Base-by-base conservation (phyloP, 2,797 vertebrate genomes). In the Sebastes hopkinsi region DNA sequence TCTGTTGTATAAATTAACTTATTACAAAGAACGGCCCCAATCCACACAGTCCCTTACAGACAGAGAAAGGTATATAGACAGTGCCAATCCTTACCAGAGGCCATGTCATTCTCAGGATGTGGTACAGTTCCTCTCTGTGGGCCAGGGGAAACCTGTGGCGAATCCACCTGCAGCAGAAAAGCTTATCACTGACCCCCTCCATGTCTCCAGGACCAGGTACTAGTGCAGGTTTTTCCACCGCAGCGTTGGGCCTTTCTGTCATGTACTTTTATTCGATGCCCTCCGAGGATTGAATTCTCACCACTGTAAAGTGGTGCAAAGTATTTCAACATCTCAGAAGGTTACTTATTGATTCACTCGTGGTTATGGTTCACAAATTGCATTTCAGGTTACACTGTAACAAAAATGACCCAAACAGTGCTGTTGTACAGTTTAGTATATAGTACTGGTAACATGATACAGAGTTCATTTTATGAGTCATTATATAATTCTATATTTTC, bases 101-200 rank as follows among this genome's bases (percentile, higher is more conserved):
- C 62, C 93, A 93, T 8, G 94, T 94, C 93, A 96, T 94, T 58
- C 82, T 85, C 68, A 96, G 80, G 79, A 96, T 92, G 70, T 95
- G 93, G 93, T 92, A 94, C 34, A 95, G 73, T 79, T 96, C 96
- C 73, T 95, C 92, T 80, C 94, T 89, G 89, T 91, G 73, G 36
- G 77, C 60, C 79, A 72, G 80, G 13, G 95, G 92, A 67, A 95
- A 66, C 73, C 80, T 90, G 36, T 54, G 67, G 14, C 87, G 86
- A 12, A 93, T 3, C 86, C 85, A 87, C 18, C 38, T 77, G 72
- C 93, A 95, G 84, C 89, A 91, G 77, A 96, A 94, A 27, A 93
- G 82, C 70, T 75, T 90, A 80, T 88, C 68, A 36, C 91, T 82
- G 67, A 81, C 72, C n/a, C 52, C 84, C 80, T 81, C 90, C 92